Base-by-base conservation (phyloP, 2,797 vertebrate genomes). In the Naso thynnoides region DNA sequence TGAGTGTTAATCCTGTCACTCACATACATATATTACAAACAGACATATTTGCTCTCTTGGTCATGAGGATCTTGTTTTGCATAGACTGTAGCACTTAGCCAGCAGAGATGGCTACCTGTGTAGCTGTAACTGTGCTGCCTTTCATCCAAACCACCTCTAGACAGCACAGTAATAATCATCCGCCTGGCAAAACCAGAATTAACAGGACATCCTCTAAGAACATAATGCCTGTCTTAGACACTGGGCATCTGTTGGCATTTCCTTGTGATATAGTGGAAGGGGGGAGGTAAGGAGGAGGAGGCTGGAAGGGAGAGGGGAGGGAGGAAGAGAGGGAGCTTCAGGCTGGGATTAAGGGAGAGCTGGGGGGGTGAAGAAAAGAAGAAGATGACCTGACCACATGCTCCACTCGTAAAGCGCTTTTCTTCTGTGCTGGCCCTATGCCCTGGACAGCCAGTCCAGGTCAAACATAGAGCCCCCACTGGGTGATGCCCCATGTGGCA, bases 181-280 rank as follows among this genome's bases (percentile, higher is more conserved):
- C 70, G 76, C 73, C 82, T 61, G 71, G 72, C 50, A 88, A 80
- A 89, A 90, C 66, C 91, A 86, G 91, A 87, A 91, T 93, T 91
- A 82, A 86, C 86, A 73, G 89, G 88, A 91, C 86, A 88, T 92
- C 88, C 90, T 89, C 85, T 95, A 95, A 95, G 94, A 91, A 93
- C 93, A 95, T 95, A 95, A 95, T 94, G 94, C 93, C 93, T 82
- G 89, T 95, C 89, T 95, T 93, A 95, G 95, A 95, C 79, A 10
- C 74, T 42, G 81, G 92, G 93, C 96, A 96, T 95, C 95, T 96
- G 95, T 91, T 94, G 92, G 91, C 89, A 91, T 95, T 94, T 93
- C 85, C 70, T 66, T 6, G 45, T 19, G 59, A 82, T 91, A 72
- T 86, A 84, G 88, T 78, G 64, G 85, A 90, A n/a, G n/a, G n/a